phyloP scores from a whole-genome alignment of 2,113 vertebrate genomes.

The Caranx ignobilis region DNA sequence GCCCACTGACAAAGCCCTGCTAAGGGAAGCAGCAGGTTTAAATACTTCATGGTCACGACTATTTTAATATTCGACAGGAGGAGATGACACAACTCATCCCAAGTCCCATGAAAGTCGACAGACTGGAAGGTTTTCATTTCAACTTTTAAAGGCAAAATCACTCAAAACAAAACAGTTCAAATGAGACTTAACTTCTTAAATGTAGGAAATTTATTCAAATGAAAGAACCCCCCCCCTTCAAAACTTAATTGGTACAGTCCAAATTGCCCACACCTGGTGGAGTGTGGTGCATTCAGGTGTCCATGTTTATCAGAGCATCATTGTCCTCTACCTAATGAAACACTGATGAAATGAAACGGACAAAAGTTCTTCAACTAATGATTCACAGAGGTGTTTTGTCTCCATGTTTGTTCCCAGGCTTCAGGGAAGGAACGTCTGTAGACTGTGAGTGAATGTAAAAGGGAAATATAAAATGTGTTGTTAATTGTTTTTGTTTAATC shows the following conservation, averaged over 20 bases:
- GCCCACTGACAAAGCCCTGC: neutral
- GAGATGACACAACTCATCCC: neutral
- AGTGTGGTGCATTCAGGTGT: neutral
- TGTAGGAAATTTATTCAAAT: neutral
- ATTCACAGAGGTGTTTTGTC: neutral
- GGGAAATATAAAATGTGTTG: neutral
- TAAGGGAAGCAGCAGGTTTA: neutral
- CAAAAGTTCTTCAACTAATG: neutral
- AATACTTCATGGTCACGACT: neutral
- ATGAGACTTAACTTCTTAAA: neutral
- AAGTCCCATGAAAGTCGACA: neutral
- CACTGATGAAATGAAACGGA: neutral
- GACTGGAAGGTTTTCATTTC: neutral
- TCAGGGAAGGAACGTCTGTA: neutral
- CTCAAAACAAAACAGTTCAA: neutral
- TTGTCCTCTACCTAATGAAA: neutral
- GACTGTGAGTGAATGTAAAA: neutral
- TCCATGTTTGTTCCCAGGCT: no score
- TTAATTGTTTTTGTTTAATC: no score
- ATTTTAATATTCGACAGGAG: neutral
- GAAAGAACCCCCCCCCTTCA: neutral
- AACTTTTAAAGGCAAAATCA: neutral
- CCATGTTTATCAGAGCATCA: neutral
- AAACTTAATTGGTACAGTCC: neutral
- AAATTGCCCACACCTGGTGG: neutral